phyloP scores from a whole-genome alignment of 2,113 vertebrate genomes.

The Pterocles burchelli region DNA sequence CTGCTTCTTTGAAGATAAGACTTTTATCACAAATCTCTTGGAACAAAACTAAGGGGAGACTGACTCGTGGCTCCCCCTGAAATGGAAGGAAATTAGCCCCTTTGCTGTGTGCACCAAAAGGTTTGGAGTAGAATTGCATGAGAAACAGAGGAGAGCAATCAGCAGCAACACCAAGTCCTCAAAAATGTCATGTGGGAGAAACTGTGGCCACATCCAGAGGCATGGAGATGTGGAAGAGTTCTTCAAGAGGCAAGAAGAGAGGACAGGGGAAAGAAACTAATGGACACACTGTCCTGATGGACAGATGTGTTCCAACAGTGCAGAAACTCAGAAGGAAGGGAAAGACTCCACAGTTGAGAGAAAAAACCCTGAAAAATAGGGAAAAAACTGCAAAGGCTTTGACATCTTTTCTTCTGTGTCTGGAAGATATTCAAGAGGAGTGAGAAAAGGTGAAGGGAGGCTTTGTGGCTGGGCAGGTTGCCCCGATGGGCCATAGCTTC shows the following conservation, averaged over 20 bases:
- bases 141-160: not conserved
- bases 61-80: not conserved
- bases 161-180: not conserved
- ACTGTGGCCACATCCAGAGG: not conserved
- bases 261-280: not conserved
- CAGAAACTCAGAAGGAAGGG: not conserved
- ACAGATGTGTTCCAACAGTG: not conserved
- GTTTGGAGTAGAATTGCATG: not conserved
- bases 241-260: not conserved
- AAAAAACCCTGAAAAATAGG: not conserved
- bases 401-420: not conserved
- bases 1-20: not conserved
- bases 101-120: not conserved
- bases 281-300: rapidly evolving
- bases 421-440: not conserved
- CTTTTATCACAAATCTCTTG: not conserved
- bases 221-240: rapidly evolving
- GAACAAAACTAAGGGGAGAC: not conserved
- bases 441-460: not conserved
- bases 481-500: not conserved
- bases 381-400: not conserved
- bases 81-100: not conserved
- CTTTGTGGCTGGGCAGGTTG: not conserved
- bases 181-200: not conserved
- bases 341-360: not conserved